Conservation (phyloP, 2,888 invertebrate species). For the Lypha dubia region DNA sequence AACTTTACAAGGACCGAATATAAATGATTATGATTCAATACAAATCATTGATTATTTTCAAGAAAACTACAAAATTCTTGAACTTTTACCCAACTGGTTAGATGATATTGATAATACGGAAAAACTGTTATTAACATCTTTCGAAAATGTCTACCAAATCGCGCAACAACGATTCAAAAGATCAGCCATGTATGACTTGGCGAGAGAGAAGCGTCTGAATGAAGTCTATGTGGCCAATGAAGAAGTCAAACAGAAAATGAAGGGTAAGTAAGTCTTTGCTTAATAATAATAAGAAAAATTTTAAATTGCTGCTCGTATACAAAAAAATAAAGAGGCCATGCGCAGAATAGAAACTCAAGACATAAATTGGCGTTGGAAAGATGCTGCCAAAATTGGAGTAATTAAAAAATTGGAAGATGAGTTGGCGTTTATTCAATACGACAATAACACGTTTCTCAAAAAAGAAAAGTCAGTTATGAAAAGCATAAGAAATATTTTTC, state of each 20-base stretch:
- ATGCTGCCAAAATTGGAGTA: constrained; percentile 74
- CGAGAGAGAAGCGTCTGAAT: constrained; percentile 74
- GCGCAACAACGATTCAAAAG: constrained; percentile 72
- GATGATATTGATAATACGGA: constrained; percentile 69
- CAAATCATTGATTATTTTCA: constrained; percentile 73
- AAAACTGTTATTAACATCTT: constrained; percentile 67
- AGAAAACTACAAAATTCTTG: constrained; percentile 71
- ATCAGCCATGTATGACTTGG: constrained; percentile 71
- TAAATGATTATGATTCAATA: constrained; percentile 55
- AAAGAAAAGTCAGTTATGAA: constrained; percentile 74
- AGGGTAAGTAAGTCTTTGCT: constrained; percentile 57
- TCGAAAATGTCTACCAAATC: constrained; percentile 68
- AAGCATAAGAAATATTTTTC: background rate
- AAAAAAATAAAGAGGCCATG: constrained; percentile 71
- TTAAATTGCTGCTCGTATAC: too few relatives aligned
- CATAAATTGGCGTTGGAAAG: constrained; percentile 75
- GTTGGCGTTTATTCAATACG: constrained; percentile 75
- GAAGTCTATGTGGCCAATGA: constrained; percentile 74
- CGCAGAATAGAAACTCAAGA: constrained; percentile 74
- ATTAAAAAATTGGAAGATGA: constrained; percentile 76
- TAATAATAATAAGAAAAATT: background rate
- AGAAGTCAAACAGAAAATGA: constrained; percentile 68
- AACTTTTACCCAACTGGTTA: constrained; percentile 69
- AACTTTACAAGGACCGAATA: background rate
- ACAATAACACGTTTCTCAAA: constrained; percentile 75